phyloP scores from a whole-genome alignment of 2,113 vertebrate species.

The Morone saxatilis region DNA sequence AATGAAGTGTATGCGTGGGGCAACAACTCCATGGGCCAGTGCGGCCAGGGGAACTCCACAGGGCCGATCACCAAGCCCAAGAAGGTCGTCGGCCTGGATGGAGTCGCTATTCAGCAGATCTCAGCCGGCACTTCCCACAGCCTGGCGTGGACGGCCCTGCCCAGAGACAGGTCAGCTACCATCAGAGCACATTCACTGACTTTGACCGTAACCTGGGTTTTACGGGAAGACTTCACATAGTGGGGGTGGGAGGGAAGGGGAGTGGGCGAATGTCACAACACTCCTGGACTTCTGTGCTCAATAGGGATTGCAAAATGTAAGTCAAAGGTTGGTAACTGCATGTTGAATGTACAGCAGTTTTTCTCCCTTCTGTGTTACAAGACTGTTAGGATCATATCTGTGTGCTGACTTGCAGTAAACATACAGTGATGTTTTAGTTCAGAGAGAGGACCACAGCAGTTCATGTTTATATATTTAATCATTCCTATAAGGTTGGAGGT shows the following conservation, averaged over 20 bases:
- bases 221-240: background rate
- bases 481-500: background rate
- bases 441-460: background rate
- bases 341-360: background rate
- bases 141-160: constrained; percentile 97
- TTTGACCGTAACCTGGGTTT: background rate
- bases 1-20: constrained; percentile 99
- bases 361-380: background rate
- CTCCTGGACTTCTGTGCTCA: background rate
- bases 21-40: constrained; percentile 99
- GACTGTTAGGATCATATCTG: background rate
- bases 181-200: background rate
- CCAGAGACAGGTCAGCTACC: constrained; percentile 92
- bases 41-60: constrained; percentile 97
- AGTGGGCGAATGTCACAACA: constrained; percentile 1
- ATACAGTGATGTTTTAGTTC: background rate
- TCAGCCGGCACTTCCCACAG: constrained; percentile 98
- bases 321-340: constrained; percentile 6
- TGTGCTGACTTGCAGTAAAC: background rate
- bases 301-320: background rate
- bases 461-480: background rate
- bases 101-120: constrained; percentile 96
- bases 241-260: no score
- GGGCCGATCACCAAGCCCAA: constrained; percentile 99
- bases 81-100: constrained; percentile 96